A percentile compares a stretch with the other conserved stretches of the same genome.
These are phyloP conservation scores for Xerus rutilus DNA, from an alignment of 2,797 vertebrate genomes.

Conservation along the genomic window DNA sequence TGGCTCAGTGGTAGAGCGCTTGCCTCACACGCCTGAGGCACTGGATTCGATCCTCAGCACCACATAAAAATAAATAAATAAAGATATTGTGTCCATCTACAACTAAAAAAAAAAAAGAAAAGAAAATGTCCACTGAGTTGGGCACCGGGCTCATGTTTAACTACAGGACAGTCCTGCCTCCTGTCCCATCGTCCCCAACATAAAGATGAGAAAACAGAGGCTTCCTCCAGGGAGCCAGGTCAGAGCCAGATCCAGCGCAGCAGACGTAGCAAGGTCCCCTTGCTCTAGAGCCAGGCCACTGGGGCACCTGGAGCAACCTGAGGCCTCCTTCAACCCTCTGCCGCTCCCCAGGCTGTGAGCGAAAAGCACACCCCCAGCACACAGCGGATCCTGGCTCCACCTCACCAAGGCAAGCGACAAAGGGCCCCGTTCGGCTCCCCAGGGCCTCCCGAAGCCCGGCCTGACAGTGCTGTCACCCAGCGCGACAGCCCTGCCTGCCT, in stretches of 20 bases:
- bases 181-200: background rate
- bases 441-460: background rate
- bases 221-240: background rate
- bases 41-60: too few species aligned
- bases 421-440: background rate
- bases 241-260: background rate
- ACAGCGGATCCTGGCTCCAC: background rate
- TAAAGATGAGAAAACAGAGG: background rate
- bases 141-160: background rate
- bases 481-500: slow-evolving; percentile 7
- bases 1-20: too few species aligned
- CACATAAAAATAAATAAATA: too few species aligned
- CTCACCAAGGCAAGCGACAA: slow-evolving; percentile 27
- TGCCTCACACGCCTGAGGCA: too few species aligned
- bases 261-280: background rate
- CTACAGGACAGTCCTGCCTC: background rate
- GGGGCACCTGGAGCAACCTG: background rate
- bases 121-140: background rate
- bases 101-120: too few species aligned
- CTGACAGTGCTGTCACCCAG: background rate
- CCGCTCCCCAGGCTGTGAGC: background rate
- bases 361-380: background rate
- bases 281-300: background rate
- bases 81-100: too few species aligned
- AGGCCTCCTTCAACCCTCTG: background rate